Base-by-base conservation (phyloP, 2,797 vertebrate genomes). In the Silurus lanzhouensis region DNA sequence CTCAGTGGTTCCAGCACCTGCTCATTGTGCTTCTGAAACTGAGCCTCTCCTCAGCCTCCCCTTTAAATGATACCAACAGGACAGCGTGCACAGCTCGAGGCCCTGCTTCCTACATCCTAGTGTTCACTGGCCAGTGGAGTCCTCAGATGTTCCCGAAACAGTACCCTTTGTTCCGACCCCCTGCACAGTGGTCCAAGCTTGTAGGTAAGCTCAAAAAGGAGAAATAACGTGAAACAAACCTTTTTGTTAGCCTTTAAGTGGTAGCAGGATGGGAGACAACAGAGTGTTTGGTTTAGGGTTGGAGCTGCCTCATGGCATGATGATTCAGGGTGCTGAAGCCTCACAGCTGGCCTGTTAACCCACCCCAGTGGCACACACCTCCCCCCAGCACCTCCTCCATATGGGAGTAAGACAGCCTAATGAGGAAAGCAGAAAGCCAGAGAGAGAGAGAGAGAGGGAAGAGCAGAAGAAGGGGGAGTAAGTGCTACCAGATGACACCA, bases 151-250 rank as follows among this genome's bases (percentile, higher is more conserved):
- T 96, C 90, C 95, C 96, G 27, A 96, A 96, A 88, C 95, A 96
- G 92, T 96, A 96, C 90, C 96, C 96, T 2, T 88, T 96, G 79
- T 96, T 95, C 92, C 92, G 96, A 1, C 96, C 96, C 25, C 96
- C 96, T 13, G 96, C 96, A 8, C 96, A 96, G 93, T 96, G 95
- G 95, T 96, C 96, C 90, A 95, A 96, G 88, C 94, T 96, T 85
- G 92, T 96, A 90, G 96, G 95, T 96, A 91, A 94, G 77, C 22
- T n/a, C 31, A 8, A 44, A 57, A 31, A 61, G 27, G 8, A 60
- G 94, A 75, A 5, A n/a, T 12, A 14, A 55, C 38, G 71, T 25
- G 38, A 66, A 48, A n/a, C 27, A 61, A n/a, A 52, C 5, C 13
- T 66, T 66, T 27, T 27, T 27, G 60, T 67, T 5, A 52, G 44